Evolutionary conservation across 2,888 invertebrate species (phyloP).

Genomic region (Diarsia brunnea): DNA sequence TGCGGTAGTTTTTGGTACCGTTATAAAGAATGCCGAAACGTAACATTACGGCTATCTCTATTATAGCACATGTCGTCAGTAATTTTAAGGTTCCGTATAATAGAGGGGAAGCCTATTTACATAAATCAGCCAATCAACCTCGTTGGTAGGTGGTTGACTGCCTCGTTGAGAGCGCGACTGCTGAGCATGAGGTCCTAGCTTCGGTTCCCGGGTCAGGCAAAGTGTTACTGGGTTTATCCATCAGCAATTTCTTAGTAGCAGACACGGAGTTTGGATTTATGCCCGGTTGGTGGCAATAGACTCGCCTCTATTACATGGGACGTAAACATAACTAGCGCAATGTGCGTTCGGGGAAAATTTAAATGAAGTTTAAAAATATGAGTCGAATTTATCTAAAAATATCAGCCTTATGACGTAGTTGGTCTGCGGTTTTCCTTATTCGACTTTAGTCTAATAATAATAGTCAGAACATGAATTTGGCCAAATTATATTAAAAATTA

Average conservation of each 20-base stretch:
- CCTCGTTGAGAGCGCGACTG: no score
- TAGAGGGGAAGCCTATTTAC: neutral
- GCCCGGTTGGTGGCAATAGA: no score
- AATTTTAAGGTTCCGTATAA: neutral
- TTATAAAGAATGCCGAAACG: slow-evolving; percentile 15
- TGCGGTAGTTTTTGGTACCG: slow-evolving; percentile 13
- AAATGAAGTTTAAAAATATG: neutral
- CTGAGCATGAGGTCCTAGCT: no score
- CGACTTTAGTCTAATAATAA: neutral
- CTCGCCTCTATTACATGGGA: no score
- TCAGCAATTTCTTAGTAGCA: no score
- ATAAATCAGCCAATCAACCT: neutral
- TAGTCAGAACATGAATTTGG: neutral
- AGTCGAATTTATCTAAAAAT: neutral
- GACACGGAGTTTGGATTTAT: no score
- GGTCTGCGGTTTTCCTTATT: slow-evolving; percentile 14
- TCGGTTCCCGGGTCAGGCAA: no score
- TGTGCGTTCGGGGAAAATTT: neutral
- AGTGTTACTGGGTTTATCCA: no score
- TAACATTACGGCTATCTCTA: neutral
- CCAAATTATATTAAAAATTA: neutral
- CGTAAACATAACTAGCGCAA: no score
- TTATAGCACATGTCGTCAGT: neutral
- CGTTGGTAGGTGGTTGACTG: no score
- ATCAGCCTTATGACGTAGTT: neutral